phyloP scores from a whole-genome alignment of 2,797 vertebrate species.

The Triplophysa yarkandensis region DNA sequence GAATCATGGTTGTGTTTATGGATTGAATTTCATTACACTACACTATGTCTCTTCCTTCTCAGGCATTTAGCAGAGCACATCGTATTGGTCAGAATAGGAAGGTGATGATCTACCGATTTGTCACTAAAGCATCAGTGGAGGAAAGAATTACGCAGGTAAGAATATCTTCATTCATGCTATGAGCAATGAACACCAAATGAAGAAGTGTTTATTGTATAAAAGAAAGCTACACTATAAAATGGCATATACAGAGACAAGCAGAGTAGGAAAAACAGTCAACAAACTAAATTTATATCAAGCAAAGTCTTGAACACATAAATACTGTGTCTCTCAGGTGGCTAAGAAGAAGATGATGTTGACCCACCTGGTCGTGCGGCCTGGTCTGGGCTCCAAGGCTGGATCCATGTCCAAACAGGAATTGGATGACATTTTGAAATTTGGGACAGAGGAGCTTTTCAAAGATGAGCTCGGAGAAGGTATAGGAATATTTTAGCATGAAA shows the following conservation, averaged over 20 bases:
- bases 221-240: not conserved
- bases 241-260: not conserved
- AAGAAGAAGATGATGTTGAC: conserved; percentile 99
- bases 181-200: not conserved
- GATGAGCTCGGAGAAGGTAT: conserved; percentile 80
- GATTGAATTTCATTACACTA: not conserved
- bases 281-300: not conserved
- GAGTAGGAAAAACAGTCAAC: not conserved
- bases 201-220: no score
- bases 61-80: conserved; percentile 98
- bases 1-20: not conserved
- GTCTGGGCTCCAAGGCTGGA: conserved; percentile 95
- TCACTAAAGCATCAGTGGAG: conserved; percentile 97
- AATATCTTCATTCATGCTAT: not conserved
- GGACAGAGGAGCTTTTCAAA: conserved; percentile 96
- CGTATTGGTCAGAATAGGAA: conserved; percentile 98
- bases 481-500: not conserved
- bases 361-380: conserved; percentile 94
- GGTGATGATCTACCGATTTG: conserved; percentile 99
- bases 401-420: conserved; percentile 99
- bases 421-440: conserved; percentile 98
- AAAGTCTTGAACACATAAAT: not conserved
- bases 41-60: not conserved
- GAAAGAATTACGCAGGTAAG: conserved; percentile 91
- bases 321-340: conserved; percentile 78